Conservation (phyloP, 2,888 invertebrate genomes). For the Odontocolon sp. region DNA sequence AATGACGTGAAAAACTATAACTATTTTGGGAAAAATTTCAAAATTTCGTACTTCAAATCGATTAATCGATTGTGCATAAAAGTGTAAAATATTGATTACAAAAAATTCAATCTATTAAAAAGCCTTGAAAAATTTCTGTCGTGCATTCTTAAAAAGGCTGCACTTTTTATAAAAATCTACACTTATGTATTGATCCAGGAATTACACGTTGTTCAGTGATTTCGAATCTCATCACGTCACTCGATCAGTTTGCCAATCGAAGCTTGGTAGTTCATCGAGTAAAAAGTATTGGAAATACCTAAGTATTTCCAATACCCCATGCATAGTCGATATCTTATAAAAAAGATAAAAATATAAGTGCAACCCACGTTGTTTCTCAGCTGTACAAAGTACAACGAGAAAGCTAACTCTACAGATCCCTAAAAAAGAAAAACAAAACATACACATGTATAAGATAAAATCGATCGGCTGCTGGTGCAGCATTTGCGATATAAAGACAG, state of each 20-base stretch:
- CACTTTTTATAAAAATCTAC: too few species aligned
- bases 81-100: too few species aligned
- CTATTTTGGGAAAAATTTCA: too few species aligned
- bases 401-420: background rate
- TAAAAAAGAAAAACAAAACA: background rate
- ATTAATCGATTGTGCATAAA: too few species aligned
- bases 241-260: background rate
- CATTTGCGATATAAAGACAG: conserved; percentile 27
- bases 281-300: conserved; percentile 53
- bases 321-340: conserved; percentile 42
- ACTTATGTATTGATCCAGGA: too few species aligned
- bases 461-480: conserved; percentile 7
- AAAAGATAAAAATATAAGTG: conserved; percentile 9
- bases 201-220: too few species aligned
- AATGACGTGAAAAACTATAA: too few species aligned
- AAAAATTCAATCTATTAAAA: too few species aligned
- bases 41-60: too few species aligned
- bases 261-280: background rate
- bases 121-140: too few species aligned
- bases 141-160: too few species aligned
- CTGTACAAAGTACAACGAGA: conserved; percentile 13
- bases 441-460: conserved; percentile 19
- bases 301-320: conserved; percentile 53
- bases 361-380: background rate
- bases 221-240: background rate